phyloP scores from a whole-genome alignment of 2,888 invertebrate species.

The Lepeophtheirus nordmannii region DNA sequence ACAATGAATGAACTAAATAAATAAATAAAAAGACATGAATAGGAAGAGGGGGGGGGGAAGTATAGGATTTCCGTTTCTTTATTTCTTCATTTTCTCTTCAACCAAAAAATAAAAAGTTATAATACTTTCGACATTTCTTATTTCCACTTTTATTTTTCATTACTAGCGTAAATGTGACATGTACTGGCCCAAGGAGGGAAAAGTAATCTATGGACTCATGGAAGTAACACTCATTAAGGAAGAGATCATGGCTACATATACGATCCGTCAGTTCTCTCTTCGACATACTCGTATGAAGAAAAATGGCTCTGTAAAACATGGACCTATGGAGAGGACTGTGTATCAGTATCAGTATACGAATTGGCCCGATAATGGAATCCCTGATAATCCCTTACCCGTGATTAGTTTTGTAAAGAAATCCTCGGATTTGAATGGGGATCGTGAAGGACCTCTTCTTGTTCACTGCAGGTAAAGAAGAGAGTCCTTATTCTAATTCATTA shows the following conservation, averaged over 20 bases:
- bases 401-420: slow-evolving; percentile 84
- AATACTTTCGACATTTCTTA: too few relatives aligned
- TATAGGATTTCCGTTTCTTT: too few relatives aligned
- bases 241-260: slow-evolving; percentile 37
- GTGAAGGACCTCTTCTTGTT: slow-evolving; percentile 78
- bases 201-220: slow-evolving; percentile 67
- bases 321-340: not conserved
- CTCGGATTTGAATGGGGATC: slow-evolving; percentile 56
- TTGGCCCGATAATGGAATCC: slow-evolving; percentile 95
- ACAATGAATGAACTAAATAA: too few relatives aligned
- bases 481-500: too few relatives aligned
- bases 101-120: too few relatives aligned
- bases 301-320: not conserved
- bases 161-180: slow-evolving; percentile 80
- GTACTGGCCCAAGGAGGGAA: slow-evolving; percentile 87
- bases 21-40: too few relatives aligned
- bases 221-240: slow-evolving; percentile 74
- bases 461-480: slow-evolving; percentile 74
- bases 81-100: too few relatives aligned
- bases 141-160: slow-evolving; percentile 26
- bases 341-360: slow-evolving; percentile 95
- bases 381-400: slow-evolving; percentile 80
- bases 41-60: too few relatives aligned
- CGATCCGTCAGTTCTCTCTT: slow-evolving; percentile 48
- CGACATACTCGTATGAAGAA: slow-evolving; percentile 50